These are phyloP conservation scores for Sarcophaga peregrina DNA, from an alignment of 1,140 invertebrate genomes.

Conservation along the genomic window DNA sequence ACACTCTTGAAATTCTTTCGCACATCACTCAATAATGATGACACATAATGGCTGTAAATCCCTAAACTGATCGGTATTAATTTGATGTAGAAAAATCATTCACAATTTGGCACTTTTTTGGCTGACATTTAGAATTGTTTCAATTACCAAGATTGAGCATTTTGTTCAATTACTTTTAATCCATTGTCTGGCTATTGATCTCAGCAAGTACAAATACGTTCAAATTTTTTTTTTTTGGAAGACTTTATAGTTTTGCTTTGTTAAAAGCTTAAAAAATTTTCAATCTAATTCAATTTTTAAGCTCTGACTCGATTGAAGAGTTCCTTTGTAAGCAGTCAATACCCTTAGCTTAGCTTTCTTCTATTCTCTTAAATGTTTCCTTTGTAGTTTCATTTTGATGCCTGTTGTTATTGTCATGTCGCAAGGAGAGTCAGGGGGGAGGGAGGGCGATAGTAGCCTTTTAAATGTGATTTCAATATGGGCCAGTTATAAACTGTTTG, in stretches of 20 bases:
- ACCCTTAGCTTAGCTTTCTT: not conserved
- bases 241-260: no score
- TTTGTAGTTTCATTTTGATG: not conserved
- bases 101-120: not conserved
- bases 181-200: not conserved
- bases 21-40: no score
- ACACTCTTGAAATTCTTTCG: no score
- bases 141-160: slow-evolving; percentile 7
- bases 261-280: not conserved
- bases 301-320: not conserved
- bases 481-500: not conserved
- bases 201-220: not conserved
- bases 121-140: not conserved
- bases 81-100: no score
- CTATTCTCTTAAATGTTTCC: not conserved
- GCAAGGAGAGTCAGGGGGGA: no score
- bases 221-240: not conserved
- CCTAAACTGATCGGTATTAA: no score
- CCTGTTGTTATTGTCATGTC: no score
- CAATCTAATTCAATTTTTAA: not conserved
- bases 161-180: not conserved
- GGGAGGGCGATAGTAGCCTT: not conserved
- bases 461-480: not conserved
- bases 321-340: not conserved
- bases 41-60: no score